phyloP scores from a whole-genome alignment of 2,113 vertebrate species.

The Ahaetulla prasina region DNA sequence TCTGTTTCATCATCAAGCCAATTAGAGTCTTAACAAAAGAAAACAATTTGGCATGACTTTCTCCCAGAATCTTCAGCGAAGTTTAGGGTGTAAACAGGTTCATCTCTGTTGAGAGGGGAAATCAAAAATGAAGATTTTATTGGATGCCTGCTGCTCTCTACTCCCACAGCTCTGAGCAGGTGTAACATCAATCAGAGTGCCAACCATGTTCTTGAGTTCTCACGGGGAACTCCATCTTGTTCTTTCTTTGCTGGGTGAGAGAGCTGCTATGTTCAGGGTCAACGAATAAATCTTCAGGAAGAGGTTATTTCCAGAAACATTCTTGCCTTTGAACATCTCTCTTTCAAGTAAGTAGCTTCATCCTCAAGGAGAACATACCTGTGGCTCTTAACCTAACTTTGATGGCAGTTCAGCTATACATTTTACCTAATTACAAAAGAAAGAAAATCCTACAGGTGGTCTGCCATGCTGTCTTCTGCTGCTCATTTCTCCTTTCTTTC shows the following conservation, averaged over 20 bases:
- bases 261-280: conserved; percentile 55
- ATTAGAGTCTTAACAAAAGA: conserved; percentile 36
- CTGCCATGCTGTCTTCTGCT: background rate
- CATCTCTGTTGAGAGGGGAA: conserved; percentile 14
- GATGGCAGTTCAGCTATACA: background rate
- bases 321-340: conserved; percentile 35
- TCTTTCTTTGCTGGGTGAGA: background rate
- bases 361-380: conserved; percentile 24
- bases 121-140: conserved; percentile 29
- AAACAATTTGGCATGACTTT: background rate
- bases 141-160: conserved; percentile 21
- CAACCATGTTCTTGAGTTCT: conserved; percentile 24
- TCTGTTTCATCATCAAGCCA: conserved; percentile 54
- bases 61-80: conserved; percentile 19
- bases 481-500: background rate
- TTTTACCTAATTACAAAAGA: background rate
- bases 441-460: background rate
- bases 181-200: conserved; percentile 46
- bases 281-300: conserved; percentile 28
- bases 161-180: conserved; percentile 45
- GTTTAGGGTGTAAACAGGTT: conserved; percentile 22
- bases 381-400: background rate
- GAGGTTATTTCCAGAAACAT: conserved; percentile 43
- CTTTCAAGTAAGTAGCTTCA: conserved; percentile 18
- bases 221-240: conserved; percentile 1